A percentile compares a stretch with the other conserved stretches of the same genome.
Evolutionary conservation across 2,113 vertebrate species (phyloP).

Genomic region (Pandion haliaetus): DNA sequence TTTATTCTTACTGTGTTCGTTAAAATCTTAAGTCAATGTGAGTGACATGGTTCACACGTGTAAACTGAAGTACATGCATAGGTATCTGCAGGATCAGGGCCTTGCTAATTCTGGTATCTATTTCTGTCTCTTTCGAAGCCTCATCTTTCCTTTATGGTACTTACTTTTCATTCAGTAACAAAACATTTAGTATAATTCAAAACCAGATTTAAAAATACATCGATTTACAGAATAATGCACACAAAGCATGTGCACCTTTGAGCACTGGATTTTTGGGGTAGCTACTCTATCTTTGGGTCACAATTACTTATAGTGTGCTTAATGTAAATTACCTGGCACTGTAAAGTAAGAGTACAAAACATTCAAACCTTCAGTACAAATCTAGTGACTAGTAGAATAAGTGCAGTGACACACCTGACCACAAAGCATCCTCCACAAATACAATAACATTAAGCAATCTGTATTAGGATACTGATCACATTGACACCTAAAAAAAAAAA

Average conservation of each 20-base stretch:
- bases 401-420: not conserved
- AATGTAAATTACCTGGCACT: not conserved
- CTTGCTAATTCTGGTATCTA: not conserved
- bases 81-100: not conserved
- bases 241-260: not conserved
- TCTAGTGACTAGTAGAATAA: not conserved
- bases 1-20: not conserved
- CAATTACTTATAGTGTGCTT: not conserved
- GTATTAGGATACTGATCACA: not conserved
- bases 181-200: not conserved
- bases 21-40: not conserved
- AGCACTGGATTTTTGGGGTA: not conserved
- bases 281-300: not conserved
- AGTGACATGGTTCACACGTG: not conserved
- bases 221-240: not conserved
- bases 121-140: not conserved
- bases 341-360: not conserved
- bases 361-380: not conserved
- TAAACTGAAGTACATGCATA: not conserved
- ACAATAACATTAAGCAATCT: not conserved
- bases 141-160: not conserved
- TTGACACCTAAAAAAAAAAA: not conserved
- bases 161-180: not conserved
- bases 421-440: not conserved
- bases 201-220: not conserved